These are phyloP conservation scores for Steinernema feltiae DNA, from an alignment of 1,140 invertebrate species.

Conservation along the genomic window DNA sequence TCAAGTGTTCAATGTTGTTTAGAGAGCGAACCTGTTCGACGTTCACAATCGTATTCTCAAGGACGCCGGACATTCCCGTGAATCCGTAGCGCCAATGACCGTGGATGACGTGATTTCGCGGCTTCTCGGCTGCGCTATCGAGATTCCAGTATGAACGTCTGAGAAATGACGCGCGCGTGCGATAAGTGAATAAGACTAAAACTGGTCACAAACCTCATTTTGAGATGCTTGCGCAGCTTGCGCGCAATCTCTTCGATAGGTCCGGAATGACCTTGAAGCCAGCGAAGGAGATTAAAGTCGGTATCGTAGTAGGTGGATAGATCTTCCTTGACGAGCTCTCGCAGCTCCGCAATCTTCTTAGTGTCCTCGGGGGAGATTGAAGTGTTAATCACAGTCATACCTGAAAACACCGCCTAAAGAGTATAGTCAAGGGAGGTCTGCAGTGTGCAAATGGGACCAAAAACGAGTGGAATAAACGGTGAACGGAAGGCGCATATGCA, in stretches of 20 bases:
- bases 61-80: conserved; percentile 39
- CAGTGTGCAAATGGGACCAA: neutral
- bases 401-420: neutral
- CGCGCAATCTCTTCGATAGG: conserved; percentile 32
- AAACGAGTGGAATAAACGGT: neutral
- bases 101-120: conserved; percentile 45
- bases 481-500: neutral
- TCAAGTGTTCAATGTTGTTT: neutral
- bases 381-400: conserved; percentile 26
- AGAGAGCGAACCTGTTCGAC: conserved; percentile 42
- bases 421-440: no score
- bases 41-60: conserved; percentile 49
- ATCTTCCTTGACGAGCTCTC: conserved; percentile 42
- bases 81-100: conserved; percentile 49
- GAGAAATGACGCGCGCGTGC: neutral
- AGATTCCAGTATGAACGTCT: conserved; percentile 45
- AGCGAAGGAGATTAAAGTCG: conserved; percentile 46
- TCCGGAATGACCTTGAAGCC: conserved; percentile 42
- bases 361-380: conserved; percentile 23
- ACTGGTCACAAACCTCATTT: conserved; percentile 28
- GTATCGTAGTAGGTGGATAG: conserved; percentile 45
- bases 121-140: conserved; percentile 33
- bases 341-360: conserved; percentile 27
- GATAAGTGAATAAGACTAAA: neutral
- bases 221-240: conserved; percentile 40